These are phyloP conservation scores for Ginglymostoma cirratum DNA, from an alignment of 2,113 vertebrate species.

Conservation along the genomic window DNA sequence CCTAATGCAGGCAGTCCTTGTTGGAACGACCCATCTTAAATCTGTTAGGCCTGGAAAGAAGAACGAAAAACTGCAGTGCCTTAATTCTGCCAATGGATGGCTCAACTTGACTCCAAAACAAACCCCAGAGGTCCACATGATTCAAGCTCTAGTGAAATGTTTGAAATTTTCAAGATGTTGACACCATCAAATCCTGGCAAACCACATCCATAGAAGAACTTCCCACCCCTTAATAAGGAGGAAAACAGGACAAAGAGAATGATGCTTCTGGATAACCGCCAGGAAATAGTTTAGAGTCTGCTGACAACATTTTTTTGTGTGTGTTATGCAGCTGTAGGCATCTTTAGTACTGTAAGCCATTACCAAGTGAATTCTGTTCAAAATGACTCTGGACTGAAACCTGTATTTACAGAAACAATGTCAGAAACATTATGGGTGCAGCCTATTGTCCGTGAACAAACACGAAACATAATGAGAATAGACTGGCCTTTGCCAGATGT, in stretches of 20 bases:
- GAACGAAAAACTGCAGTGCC: background rate
- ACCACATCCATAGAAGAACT: background rate
- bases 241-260: background rate
- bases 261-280: background rate
- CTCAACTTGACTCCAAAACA: background rate
- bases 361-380: background rate
- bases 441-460: background rate
- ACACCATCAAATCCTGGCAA: background rate
- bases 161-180: background rate
- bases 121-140: background rate
- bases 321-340: background rate
- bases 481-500: background rate
- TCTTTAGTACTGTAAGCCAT: background rate
- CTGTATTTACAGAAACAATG: background rate
- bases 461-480: background rate
- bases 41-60: background rate
- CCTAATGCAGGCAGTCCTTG: background rate
- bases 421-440: background rate
- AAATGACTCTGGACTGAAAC: background rate
- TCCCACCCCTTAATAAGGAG: conserved; percentile 9
- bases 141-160: background rate
- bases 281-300: background rate
- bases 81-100: background rate
- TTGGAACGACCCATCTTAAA: background rate
- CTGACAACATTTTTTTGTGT: background rate